Evolutionary conservation across 2,888 invertebrate species (phyloP).

Genomic region (Drosophila cognata): DNA sequence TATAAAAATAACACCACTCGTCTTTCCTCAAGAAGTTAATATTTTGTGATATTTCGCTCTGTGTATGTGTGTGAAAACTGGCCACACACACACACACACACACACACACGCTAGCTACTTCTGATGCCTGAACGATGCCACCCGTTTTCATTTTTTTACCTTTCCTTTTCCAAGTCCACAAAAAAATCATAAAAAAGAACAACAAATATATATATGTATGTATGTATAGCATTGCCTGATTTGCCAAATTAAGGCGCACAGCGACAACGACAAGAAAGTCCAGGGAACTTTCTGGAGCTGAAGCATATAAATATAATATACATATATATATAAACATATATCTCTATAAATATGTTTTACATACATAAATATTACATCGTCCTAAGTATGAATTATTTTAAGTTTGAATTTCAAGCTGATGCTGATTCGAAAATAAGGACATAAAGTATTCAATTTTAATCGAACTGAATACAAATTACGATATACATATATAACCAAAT

Average conservation of each 20-base stretch:
- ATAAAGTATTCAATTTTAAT: neutral
- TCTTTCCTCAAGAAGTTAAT: neutral
- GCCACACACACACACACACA: slow-evolving; percentile 31
- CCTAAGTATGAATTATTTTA: neutral
- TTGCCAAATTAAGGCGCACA: slow-evolving; percentile 66
- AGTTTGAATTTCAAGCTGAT: neutral
- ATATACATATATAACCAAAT: neutral
- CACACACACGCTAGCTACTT: slow-evolving; percentile 25
- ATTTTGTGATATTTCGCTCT: neutral
- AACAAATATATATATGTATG: neutral
- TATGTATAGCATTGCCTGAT: slow-evolving; percentile 53
- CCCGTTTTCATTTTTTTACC: neutral
- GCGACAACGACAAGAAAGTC: slow-evolving; percentile 41
- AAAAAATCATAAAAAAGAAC: slow-evolving; percentile 16
- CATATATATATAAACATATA: neutral
- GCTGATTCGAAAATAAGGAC: neutral
- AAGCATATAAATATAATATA: neutral
- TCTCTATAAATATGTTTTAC: neutral
- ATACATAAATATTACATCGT: neutral
- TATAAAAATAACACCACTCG: neutral
- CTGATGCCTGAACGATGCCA: slow-evolving; percentile 7
- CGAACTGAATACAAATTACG: neutral
- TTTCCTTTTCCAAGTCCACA: slow-evolving; percentile 1
- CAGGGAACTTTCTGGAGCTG: slow-evolving; percentile 33
- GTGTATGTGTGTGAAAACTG: slow-evolving; percentile 30